A percentile compares a stretch with the other conserved stretches of the same genome.
Conservation (phyloP, 2,113 vertebrate genomes). For the Ranitomeya variabilis region DNA sequence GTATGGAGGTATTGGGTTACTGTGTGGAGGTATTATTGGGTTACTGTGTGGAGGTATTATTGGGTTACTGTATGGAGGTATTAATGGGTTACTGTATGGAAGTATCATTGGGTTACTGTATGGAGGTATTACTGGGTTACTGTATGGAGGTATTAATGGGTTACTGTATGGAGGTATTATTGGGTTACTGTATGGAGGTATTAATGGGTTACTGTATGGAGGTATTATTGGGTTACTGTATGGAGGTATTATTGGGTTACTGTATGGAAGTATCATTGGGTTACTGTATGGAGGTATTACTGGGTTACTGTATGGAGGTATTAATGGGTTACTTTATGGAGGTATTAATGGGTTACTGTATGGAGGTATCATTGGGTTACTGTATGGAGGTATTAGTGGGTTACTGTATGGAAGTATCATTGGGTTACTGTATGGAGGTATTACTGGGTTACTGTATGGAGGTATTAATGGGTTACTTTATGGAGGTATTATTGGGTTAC, state of each 20-base stretch:
- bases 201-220: neutral
- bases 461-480: too few relatives aligned
- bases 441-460: too few relatives aligned
- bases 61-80: neutral
- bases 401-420: too few relatives aligned
- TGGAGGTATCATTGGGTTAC: too few relatives aligned
- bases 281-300: neutral
- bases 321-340: neutral
- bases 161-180: neutral
- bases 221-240: neutral
- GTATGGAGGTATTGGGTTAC: neutral
- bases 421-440: too few relatives aligned
- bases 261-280: neutral
- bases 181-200: too few relatives aligned
- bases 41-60: too few relatives aligned
- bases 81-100: neutral
- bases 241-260: neutral
- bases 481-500: too few relatives aligned
- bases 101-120: too few relatives aligned
- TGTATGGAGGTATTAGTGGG: too few relatives aligned
- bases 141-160: too few relatives aligned
- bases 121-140: neutral
- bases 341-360: neutral
- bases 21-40: too few relatives aligned
- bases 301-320: neutral